Percentiles rank a stretch among this genome's conserved stretches.
phyloP scores from a whole-genome alignment of 2,888 invertebrate species.

The Smittia aterrima region DNA sequence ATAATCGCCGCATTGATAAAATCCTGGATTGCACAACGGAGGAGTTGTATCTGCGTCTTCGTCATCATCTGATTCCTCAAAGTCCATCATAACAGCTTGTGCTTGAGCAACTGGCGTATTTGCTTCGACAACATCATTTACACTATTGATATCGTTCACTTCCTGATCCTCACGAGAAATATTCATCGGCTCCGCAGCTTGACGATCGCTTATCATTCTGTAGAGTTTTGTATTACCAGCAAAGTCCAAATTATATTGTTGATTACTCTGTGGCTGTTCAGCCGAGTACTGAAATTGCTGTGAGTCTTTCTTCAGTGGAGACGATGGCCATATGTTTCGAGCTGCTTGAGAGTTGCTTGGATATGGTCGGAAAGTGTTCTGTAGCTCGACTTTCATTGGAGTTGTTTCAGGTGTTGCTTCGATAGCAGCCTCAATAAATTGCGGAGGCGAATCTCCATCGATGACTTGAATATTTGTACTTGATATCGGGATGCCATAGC shows the following conservation, averaged over 20 bases:
- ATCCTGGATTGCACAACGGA: neutral
- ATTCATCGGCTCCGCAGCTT: conserved; percentile 7
- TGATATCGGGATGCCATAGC: conserved; percentile 39
- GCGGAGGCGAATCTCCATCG: conserved; percentile 69
- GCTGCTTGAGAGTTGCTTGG: conserved; percentile 65
- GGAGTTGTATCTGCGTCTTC: conserved; percentile 43
- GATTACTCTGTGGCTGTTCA: neutral
- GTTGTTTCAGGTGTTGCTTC: conserved; percentile 89
- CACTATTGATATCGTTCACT: conserved; percentile 57
- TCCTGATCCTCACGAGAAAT: conserved; percentile 56
- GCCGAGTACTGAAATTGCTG: conserved; percentile 57
- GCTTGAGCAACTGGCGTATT: neutral
- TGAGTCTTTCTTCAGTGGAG: conserved; percentile 65
- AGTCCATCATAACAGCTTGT: conserved; percentile 15
- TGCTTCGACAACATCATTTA: conserved; percentile 44
- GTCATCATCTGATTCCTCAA: neutral
- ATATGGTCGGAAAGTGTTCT: conserved; percentile 51
- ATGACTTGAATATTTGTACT: conserved; percentile 47
- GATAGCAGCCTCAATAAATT: conserved; percentile 68
- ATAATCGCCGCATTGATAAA: conserved; percentile 47
- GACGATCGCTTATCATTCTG: conserved; percentile 43
- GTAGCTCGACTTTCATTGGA: conserved; percentile 65
- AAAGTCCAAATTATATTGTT: neutral
- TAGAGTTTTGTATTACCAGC: conserved; percentile 42
- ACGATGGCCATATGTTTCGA: conserved; percentile 66